Conservation (phyloP, 2,113 vertebrate genomes). For the Crotalus helleri region DNA sequence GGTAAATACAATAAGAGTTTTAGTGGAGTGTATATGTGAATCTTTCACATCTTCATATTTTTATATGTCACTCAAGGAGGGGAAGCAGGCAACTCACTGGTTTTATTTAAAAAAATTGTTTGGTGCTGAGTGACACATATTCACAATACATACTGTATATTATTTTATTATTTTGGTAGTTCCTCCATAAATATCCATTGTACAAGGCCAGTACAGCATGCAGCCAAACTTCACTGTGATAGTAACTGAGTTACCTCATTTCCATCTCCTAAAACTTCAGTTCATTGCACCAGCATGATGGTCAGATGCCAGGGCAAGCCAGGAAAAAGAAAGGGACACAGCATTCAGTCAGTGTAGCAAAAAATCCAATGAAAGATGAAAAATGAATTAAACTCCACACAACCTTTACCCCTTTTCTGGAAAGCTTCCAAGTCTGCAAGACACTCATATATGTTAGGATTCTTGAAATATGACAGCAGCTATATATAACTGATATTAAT, state of each 20-base stretch:
- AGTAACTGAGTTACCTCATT: conserved; percentile 7
- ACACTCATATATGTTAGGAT: conserved; percentile 5
- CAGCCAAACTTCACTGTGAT: conserved; percentile 5
- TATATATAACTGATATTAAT: conserved; percentile 5
- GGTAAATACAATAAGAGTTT: too few relatives aligned
- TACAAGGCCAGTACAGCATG: neutral
- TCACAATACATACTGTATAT: conserved; percentile 36
- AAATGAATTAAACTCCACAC: conserved; percentile 27
- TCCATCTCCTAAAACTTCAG: conserved; percentile 42
- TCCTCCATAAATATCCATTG: conserved; percentile 42
- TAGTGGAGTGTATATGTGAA: conserved; percentile 12
- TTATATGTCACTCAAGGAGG: conserved; percentile 30
- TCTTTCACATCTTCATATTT: conserved; percentile 39
- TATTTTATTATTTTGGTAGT: conserved; percentile 40
- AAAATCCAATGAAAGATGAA: conserved; percentile 46
- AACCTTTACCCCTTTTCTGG: conserved; percentile 30
- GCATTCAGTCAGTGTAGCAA: neutral
- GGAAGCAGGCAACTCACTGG: conserved; percentile 41
- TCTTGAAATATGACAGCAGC: neutral
- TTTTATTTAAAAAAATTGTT: conserved; percentile 15
- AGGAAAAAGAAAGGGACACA: conserved; percentile 13
- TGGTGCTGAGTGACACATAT: conserved; percentile 2
- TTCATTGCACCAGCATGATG: conserved; percentile 38
- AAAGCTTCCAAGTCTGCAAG: conserved; percentile 37
- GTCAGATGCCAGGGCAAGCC: conserved; percentile 22